Base-by-base conservation (phyloP, 1,140 invertebrate species). In the Bombus confusus region DNA sequence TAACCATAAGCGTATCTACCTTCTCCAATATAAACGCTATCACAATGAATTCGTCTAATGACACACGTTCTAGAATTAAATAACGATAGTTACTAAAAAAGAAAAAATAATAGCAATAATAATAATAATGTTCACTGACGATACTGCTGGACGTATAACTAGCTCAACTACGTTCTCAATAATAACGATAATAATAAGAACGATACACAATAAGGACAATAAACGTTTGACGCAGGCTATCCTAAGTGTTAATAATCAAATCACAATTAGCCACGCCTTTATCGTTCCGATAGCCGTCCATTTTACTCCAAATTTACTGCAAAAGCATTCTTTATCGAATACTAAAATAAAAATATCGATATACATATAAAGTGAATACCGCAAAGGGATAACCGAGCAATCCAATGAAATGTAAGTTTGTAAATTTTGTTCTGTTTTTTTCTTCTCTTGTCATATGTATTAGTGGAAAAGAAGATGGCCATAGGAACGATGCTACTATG, bases 1-100 rank as follows among this genome's bases (percentile, higher is more conserved):
- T 94, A 82, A 92, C 91, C 91, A 93, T 80, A 93, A 95, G 94
- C 94, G 83, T 92, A 88, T 92, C 92, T 92, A 92, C 90, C 90
- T 92, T 92, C 90, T 90, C 85, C 83, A 92, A 92, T 86, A 92
- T 86, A 92, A 91, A 85, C 71, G 87, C 92, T 92, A 92, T 92
- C 76, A 92, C 89, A 92, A 91, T 90, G 71, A 88, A 74, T 87
- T 90, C 76, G 75, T 90, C 89, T 90, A 90, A 89, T 83, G 88
- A 90, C 83, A 90, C 89, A 90, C 79, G 80, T 85, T 85, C 89
- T 80, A 80, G 59, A 89, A 83, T 90, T 52, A 85, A 90, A 79
- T 88, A 69, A 88, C 43, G 78, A 86, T 85, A 79, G 86, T 66
- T 91, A 86, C 83, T 81, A 87, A 82, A 76, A 37, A 83, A 86